phyloP scores from a whole-genome alignment of 2,797 vertebrate genomes.

The Periparus ater region DNA sequence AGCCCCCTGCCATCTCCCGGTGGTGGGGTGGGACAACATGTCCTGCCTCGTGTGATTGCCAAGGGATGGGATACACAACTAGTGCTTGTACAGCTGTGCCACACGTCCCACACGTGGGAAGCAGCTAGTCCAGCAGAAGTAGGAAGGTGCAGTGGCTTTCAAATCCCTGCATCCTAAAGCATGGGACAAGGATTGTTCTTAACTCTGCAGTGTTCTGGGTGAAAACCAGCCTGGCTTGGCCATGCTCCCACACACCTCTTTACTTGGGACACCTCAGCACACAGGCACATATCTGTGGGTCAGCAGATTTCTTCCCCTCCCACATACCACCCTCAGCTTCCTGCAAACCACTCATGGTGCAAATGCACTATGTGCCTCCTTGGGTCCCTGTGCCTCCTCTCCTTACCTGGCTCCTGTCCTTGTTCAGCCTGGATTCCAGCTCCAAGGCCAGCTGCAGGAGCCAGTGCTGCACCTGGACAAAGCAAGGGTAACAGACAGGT shows the following conservation, averaged over 20 bases:
- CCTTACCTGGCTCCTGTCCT: conserved; percentile 89
- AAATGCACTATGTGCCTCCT: fast-evolving
- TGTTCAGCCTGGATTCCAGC: conserved; percentile 90
- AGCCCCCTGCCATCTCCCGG: fast-evolving
- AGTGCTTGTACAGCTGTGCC: not conserved
- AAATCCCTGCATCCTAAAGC: not conserved
- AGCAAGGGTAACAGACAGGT: not conserved
- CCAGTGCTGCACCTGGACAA: conserved; percentile 90
- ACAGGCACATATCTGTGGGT: not conserved
- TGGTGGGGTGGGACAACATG: not conserved
- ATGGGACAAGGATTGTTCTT: fast-evolving
- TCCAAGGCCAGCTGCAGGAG: conserved; percentile 93
- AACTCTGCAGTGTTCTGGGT: not conserved
- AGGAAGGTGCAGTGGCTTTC: not conserved
- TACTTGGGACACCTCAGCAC: not conserved
- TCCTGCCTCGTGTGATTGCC: not conserved
- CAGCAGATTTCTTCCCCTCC: not conserved
- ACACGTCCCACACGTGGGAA: not conserved
- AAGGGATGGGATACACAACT: not conserved
- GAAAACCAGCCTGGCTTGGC: not conserved
- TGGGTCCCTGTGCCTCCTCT: not conserved
- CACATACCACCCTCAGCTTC: not conserved
- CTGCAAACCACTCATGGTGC: not conserved
- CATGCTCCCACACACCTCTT: not conserved
- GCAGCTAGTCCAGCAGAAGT: not conserved